Evolutionary conservation across 2,797 vertebrate species (phyloP), one percentile per base, ranked within the genome.

Genomic region (Nasua narica): DNA sequence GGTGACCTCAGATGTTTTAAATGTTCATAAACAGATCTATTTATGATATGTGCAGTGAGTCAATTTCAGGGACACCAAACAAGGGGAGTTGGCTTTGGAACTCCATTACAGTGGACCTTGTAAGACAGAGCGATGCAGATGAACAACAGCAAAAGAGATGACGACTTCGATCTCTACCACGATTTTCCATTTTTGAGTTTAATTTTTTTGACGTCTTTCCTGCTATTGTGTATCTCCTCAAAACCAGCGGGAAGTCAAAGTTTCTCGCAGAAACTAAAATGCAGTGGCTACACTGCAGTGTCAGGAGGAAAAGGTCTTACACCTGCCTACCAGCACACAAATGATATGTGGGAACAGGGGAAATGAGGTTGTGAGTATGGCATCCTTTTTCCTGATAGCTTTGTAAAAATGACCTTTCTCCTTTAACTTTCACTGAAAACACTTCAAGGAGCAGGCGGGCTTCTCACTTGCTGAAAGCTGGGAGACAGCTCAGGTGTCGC

Each of bases 211-310:
- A 97, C 10, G 48, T 43, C 74, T 95, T 79, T 9, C 83, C 96
- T 58, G 83, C 81, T 21, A 48, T 21, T 67, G 56, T 76, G 21
- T 84, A 84, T 78, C 43, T 84, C 83, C 90, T 95, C 90, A 95
- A 92, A 94, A 32, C 14, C 50, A n/a, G 67, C 48, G 40, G 37
- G 79, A 78, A 92, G 97, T 79, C 96, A 91, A 91, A 2, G 76
- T 94, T 93, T 90, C 88, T 90, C 93, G 85, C 54, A 97, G 95
- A 52, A 97, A 95, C 72, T 37, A 67, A 72, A 97, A 76, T 3
- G 92, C 77, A 93, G 48, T 74, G 1, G 3, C 96, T 95, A 88
- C 40, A 76, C 50, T 7, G 0, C 0, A 0, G 78, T n/a, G 78
- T 19, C 0, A 0, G 18, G 56, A 35, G 32, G 96, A 84, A 94